Conservation (phyloP, 2,797 vertebrate genomes). For the Acrossocheilus wenchowensis region DNA sequence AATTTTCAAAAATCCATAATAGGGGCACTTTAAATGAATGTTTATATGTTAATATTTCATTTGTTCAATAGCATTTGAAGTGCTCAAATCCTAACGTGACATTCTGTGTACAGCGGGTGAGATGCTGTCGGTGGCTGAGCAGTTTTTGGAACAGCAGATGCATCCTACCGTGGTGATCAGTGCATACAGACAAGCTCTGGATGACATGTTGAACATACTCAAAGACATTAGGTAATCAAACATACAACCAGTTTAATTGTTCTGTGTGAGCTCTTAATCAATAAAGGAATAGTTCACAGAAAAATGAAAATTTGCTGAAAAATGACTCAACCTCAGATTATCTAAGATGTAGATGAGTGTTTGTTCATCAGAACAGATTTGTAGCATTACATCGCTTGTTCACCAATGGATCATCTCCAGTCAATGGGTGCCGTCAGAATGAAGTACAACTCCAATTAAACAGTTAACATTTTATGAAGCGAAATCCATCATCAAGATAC, state of each 20-base stretch:
- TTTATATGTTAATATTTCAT: background rate
- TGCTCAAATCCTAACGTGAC: background rate
- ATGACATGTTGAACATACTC: constrained; percentile 89
- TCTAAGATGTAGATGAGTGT: background rate
- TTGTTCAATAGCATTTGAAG: background rate
- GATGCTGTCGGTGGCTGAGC: constrained; percentile 93
- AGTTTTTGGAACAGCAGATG: constrained; percentile 97
- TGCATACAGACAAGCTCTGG: constrained; percentile 91
- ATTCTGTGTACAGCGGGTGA: constrained; percentile 83
- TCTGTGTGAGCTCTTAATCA: background rate
- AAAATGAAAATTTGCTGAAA: background rate
- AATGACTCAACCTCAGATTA: background rate
- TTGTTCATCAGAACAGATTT: background rate
- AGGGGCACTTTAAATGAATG: background rate
- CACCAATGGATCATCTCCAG: background rate
- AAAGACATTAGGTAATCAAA: constrained; percentile 88
- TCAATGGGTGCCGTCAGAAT: background rate
- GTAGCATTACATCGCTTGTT: background rate
- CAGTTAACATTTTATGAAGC: background rate
- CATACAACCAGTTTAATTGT: background rate
- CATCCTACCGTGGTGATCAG: constrained; percentile 92
- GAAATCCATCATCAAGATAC: background rate
- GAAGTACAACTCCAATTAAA: background rate
- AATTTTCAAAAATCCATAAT: too few relatives aligned
- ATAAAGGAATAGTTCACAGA: background rate